Conservation (phyloP, 2,113 vertebrate species). For the Austrofundulus limnaeus region DNA sequence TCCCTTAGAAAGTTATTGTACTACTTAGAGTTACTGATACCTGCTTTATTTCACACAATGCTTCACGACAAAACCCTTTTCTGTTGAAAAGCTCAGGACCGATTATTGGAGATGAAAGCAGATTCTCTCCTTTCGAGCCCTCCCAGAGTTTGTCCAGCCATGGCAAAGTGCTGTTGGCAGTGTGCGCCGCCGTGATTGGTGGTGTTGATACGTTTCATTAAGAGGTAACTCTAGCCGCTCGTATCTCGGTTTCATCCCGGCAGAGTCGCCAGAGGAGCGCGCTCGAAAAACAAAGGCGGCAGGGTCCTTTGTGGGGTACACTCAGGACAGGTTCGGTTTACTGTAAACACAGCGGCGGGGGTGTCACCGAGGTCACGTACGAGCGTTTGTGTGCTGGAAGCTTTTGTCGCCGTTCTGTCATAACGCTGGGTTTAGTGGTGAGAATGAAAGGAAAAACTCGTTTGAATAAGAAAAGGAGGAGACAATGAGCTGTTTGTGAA, state of each 20-base stretch:
- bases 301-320: constrained; percentile 55
- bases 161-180: constrained; percentile 38
- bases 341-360: constrained; percentile 73
- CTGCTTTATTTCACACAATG: neutral
- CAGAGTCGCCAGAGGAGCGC: constrained; percentile 56
- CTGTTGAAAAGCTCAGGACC: neutral
- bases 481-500: neutral
- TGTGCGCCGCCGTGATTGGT: constrained; percentile 60
- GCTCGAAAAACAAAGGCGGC: constrained; percentile 59
- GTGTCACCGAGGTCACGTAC: constrained; percentile 59
- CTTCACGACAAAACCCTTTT: constrained; percentile 9
- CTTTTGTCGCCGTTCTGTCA: constrained; percentile 41
- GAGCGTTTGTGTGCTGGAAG: constrained; percentile 52
- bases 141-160: constrained; percentile 40
- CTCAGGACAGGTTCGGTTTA: constrained; percentile 70
- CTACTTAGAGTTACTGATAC: neutral
- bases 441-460: constrained; percentile 5
- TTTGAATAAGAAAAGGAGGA: neutral
- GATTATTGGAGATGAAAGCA: constrained; percentile 15
- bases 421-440: constrained; percentile 32
- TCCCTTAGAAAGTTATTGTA: neutral
- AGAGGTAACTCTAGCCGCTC: constrained; percentile 71
- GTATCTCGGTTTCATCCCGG: constrained; percentile 54
- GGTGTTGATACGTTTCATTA: constrained; percentile 72
- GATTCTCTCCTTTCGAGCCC: constrained; percentile 11